These are phyloP conservation scores for Leptonema lineaticorne DNA, from an alignment of 1,140 invertebrate species.

Conservation along the genomic window DNA sequence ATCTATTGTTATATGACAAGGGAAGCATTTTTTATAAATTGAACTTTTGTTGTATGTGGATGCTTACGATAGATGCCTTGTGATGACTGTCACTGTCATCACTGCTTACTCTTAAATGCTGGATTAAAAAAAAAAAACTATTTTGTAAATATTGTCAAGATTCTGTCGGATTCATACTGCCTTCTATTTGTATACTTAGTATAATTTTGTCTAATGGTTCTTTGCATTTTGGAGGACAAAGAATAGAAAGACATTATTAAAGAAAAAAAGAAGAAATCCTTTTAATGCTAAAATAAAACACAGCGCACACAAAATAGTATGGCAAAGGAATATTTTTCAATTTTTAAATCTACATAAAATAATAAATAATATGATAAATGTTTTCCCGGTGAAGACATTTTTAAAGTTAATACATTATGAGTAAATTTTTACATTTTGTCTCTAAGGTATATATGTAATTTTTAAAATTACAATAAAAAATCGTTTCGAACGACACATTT, in stretches of 20 bases:
- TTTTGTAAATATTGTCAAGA: slow-evolving; percentile 32
- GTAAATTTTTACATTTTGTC: neutral
- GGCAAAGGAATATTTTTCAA: slow-evolving; percentile 20
- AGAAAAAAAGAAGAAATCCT: neutral
- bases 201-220: slow-evolving; percentile 23
- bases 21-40: slow-evolving; percentile 27
- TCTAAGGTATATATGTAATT: slow-evolving; percentile 2
- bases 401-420: slow-evolving; percentile 15
- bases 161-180: slow-evolving; percentile 28
- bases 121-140: slow-evolving; percentile 7
- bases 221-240: slow-evolving; percentile 10
- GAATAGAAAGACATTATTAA: slow-evolving; percentile 20
- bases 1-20: slow-evolving; percentile 22
- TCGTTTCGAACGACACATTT: no score
- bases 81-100: slow-evolving; percentile 21
- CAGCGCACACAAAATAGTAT: slow-evolving; percentile 18
- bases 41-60: slow-evolving; percentile 25
- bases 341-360: slow-evolving; percentile 11
- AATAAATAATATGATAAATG: neutral
- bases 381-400: slow-evolving; percentile 2
- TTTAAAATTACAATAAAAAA: neutral
- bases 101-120: slow-evolving; percentile 18
- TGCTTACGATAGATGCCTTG: slow-evolving; percentile 32
- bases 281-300: slow-evolving; percentile 6
- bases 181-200: slow-evolving; percentile 31